Evolutionary conservation across 2,888 invertebrate species (phyloP).

Genomic region (Drosophila hamatofila): DNA sequence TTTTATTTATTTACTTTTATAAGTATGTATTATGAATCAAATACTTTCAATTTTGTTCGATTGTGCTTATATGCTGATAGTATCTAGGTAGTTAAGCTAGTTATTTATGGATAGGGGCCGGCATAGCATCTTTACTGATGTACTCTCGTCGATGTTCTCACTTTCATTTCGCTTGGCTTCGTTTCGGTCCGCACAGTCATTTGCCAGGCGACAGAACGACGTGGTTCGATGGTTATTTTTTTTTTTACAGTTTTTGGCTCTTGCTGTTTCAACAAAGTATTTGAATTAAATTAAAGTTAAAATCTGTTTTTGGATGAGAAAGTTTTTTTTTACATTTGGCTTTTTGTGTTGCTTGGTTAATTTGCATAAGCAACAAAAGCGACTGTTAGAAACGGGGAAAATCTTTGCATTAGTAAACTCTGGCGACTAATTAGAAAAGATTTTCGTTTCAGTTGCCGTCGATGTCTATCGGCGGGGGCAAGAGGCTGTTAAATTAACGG

Average conservation of each 20-base stretch:
- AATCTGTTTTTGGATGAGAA: conserved; percentile 68
- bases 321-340: conserved; percentile 54
- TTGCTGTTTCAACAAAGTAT: conserved; percentile 62
- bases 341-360: conserved; percentile 48
- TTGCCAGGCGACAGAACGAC: conserved; percentile 44
- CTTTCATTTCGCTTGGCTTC: conserved; percentile 66
- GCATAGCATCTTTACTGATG: conserved; percentile 17
- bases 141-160: conserved; percentile 55
- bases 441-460: conserved; percentile 59
- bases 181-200: conserved; percentile 57
- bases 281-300: conserved; percentile 75
- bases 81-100: conserved; percentile 1
- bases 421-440: conserved; percentile 67
- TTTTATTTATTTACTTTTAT: too few relatives aligned
- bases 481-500: conserved; percentile 59
- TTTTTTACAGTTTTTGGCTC: conserved; percentile 43
- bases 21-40: neutral
- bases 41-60: conserved; percentile 18
- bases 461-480: conserved; percentile 38
- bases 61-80: conserved; percentile 1
- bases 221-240: conserved; percentile 29
- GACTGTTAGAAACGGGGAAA: conserved; percentile 50
- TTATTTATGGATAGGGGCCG: conserved; percentile 41
- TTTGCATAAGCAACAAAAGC: conserved; percentile 71
- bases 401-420: conserved; percentile 65